phyloP scores from a whole-genome alignment of 1,140 invertebrate genomes.

The Forficula auricularia region DNA sequence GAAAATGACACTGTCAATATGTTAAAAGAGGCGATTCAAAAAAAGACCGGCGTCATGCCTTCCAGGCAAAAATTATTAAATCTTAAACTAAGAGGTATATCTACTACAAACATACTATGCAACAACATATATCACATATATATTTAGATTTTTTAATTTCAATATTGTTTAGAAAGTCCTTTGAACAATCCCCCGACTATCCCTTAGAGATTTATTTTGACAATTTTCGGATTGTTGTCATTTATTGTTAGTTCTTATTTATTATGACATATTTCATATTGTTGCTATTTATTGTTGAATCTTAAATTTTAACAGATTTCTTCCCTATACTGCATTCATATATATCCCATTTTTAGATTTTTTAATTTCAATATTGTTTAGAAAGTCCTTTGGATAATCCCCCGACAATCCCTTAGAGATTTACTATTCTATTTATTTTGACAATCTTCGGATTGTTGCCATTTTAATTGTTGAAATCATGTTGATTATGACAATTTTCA shows the following conservation, averaged over 20 bases:
- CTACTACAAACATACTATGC: not conserved
- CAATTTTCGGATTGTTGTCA: not conserved
- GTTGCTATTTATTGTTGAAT: too few species aligned
- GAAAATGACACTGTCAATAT: conserved; percentile 55
- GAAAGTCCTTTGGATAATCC: too few species aligned
- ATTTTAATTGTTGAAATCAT: too few species aligned
- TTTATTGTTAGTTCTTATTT: not conserved
- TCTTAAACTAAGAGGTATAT: conserved; percentile 70
- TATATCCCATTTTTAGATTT: too few species aligned
- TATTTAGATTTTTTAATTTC: not conserved
- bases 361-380: too few species aligned
- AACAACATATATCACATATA: not conserved
- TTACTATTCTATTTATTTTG: too few species aligned
- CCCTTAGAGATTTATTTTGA: not conserved
- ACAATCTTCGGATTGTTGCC: too few species aligned
- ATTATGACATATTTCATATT: not conserved
- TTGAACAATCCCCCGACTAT: not conserved
- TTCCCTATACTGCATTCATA: too few species aligned
- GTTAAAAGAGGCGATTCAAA: conserved; percentile 62
- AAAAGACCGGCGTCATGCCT: conserved; percentile 67
- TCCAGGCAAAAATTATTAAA: conserved; percentile 86
- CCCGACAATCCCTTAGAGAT: too few species aligned
- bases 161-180: not conserved
- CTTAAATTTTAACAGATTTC: too few species aligned
- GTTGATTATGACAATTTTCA: too few species aligned